phyloP scores from a whole-genome alignment of 2,888 invertebrate species.

The Harpalus rubripes region DNA sequence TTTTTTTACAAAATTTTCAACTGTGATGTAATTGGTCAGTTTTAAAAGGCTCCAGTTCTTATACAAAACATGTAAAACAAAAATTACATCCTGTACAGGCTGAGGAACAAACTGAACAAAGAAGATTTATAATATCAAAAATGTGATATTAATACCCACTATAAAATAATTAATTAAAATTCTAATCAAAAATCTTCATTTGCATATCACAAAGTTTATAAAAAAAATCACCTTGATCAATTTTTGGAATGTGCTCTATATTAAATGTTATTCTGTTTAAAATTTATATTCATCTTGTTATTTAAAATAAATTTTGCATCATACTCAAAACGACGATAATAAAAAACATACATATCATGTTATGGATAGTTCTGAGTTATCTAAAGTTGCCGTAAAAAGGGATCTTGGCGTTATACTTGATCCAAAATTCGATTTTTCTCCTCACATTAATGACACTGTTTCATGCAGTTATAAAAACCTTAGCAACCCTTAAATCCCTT shows the following conservation, averaged over 20 bases:
- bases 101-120: constrained; percentile 15
- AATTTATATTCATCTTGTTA: not conserved
- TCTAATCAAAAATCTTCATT: constrained; percentile 35
- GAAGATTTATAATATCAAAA: not conserved
- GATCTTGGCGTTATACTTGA: no score
- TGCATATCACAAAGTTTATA: constrained; percentile 38
- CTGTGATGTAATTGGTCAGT: no score
- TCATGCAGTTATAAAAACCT: no score
- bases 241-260: constrained; percentile 55
- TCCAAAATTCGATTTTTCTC: no score
- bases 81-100: not conserved
- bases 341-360: not conserved
- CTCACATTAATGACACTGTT: no score
- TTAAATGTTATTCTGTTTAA: not conserved
- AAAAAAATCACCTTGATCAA: constrained; percentile 57
- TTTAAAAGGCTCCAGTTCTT: no score
- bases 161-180: constrained; percentile 14
- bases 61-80: no score
- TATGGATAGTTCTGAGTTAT: no score
- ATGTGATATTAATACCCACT: constrained; percentile 10
- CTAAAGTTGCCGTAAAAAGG: no score
- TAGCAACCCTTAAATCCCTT: no score
- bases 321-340: not conserved
- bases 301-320: not conserved
- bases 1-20: no score